Conservation (phyloP, 2,113 vertebrate genomes). For the Apodemus sylvaticus region DNA sequence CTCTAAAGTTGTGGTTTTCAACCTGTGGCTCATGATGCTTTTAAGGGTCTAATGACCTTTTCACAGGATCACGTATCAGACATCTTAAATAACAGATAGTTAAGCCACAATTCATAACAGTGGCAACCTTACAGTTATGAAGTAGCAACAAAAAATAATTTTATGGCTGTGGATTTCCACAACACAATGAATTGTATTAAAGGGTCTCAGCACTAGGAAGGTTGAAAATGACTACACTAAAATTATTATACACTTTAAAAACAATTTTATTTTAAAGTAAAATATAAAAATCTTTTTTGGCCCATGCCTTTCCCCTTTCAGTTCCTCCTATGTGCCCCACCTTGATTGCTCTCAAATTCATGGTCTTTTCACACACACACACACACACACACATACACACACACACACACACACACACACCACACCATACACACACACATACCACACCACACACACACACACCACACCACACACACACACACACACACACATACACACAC, state of each 20-base stretch:
- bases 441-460: background rate
- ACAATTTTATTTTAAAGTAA: background rate
- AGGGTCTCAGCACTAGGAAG: background rate
- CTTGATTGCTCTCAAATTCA: background rate
- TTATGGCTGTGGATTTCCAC: background rate
- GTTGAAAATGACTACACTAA: background rate
- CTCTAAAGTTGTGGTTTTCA: background rate
- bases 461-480: too few relatives aligned
- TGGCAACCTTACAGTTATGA: background rate
- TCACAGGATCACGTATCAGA: background rate
- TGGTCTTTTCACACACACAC: background rate
- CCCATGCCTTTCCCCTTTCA: too few relatives aligned
- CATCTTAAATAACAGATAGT: background rate
- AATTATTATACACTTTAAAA: background rate
- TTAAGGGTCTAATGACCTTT: background rate
- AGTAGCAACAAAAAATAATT: background rate
- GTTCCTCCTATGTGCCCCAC: background rate
- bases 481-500: too few relatives aligned
- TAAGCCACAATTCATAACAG: background rate
- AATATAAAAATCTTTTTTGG: background rate
- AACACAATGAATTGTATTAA: background rate
- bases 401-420: background rate
- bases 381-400: background rate
- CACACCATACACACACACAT: too few relatives aligned
- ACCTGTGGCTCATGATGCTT: background rate